Conservation (phyloP, 2,797 vertebrate species). For the Rhodeus uyekii region DNA sequence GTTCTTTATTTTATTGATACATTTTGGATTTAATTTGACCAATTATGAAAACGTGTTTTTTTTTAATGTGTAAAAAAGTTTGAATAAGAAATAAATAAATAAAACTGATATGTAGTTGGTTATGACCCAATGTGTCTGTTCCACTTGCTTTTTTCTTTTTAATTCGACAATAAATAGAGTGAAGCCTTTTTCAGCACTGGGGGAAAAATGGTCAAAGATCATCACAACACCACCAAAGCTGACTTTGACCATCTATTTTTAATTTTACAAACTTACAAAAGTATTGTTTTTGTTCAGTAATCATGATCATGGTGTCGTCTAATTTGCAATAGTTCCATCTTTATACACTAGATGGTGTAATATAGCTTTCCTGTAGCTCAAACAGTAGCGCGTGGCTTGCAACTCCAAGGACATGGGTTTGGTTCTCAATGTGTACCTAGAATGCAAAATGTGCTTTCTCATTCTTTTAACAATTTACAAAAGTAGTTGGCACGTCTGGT, state of each 20-base stretch:
- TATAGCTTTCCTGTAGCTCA: too few species aligned
- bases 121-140: too few species aligned
- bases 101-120: not conserved
- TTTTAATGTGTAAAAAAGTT: not conserved
- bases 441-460: not conserved
- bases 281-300: not conserved
- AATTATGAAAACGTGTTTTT: not conserved
- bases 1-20: not conserved
- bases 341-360: conserved; percentile 10
- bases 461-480: not conserved
- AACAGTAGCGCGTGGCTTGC: too few species aligned
- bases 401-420: too few species aligned
- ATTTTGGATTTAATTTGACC: not conserved
- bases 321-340: not conserved
- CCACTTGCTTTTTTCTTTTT: not conserved
- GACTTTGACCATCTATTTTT: not conserved
- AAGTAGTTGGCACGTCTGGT: not conserved
- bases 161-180: not conserved
- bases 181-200: not conserved
- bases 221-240: not conserved
- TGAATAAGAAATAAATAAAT: not conserved
- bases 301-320: not conserved
- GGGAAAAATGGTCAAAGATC: not conserved
- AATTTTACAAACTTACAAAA: not conserved
- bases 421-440: too few species aligned